These are phyloP conservation scores for Gasteruption jaculator DNA, from an alignment of 2,888 invertebrate genomes.

Conservation along the genomic window DNA sequence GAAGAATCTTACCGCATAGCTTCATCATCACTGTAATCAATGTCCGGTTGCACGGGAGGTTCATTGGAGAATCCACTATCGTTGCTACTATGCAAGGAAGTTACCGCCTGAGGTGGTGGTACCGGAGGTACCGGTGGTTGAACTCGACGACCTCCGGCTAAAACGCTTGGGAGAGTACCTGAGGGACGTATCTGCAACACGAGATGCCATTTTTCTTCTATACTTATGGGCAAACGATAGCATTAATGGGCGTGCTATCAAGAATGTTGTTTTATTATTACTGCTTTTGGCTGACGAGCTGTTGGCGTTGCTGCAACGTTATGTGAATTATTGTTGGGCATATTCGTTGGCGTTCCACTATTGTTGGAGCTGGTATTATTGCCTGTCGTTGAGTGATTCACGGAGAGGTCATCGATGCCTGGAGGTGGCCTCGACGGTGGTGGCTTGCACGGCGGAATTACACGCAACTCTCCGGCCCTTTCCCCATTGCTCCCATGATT, in stretches of 20 bases:
- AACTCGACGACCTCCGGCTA: slow-evolving; percentile 49
- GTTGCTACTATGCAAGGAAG: slow-evolving; percentile 83
- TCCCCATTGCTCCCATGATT: slow-evolving; percentile 42
- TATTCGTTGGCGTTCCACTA: slow-evolving; percentile 38
- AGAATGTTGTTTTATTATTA: too few relatives aligned
- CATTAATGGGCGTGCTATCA: too few relatives aligned
- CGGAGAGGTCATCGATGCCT: slow-evolving; percentile 32
- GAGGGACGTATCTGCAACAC: slow-evolving; percentile 46
- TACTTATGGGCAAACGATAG: neutral
- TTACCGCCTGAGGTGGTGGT: slow-evolving; percentile 50
- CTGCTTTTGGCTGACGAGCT: slow-evolving; percentile 45
- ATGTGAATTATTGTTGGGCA: slow-evolving; percentile 44
- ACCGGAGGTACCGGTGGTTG: slow-evolving; percentile 52
- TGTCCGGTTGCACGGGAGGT: slow-evolving; percentile 81
- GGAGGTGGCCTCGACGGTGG: slow-evolving; percentile 46
- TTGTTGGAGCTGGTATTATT: slow-evolving; percentile 29
- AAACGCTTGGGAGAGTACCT: slow-evolving; percentile 46
- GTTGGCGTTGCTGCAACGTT: slow-evolving; percentile 44
- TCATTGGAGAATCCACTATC: slow-evolving; percentile 91
- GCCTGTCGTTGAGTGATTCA: slow-evolving; percentile 19
- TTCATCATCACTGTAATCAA: slow-evolving; percentile 88
- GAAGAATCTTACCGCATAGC: slow-evolving; percentile 59
- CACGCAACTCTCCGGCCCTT: slow-evolving; percentile 41
- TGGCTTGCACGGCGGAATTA: slow-evolving; percentile 46
- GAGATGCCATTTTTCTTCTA: neutral